Base-by-base conservation (phyloP, 2,888 invertebrate species). In the Dryadula phaetusa region DNA sequence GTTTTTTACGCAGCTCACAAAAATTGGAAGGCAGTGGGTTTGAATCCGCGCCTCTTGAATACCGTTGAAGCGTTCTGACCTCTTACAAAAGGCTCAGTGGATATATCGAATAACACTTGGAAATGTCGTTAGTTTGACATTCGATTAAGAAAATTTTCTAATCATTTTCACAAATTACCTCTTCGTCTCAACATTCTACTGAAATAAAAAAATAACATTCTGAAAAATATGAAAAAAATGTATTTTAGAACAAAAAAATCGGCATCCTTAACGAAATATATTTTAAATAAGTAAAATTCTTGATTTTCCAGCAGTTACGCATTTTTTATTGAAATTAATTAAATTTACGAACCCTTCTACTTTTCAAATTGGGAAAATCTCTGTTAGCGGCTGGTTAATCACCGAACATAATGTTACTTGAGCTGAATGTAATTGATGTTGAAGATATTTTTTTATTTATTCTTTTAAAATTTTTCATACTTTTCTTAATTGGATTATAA, bases 271-370 rank as follows among this genome's bases (percentile, higher is more conserved):
- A 18, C 12, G 1, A 20, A 20, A 34, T 14, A 18, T 20, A 32
- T 20, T 54, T 34, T 34, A 14, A 14, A 14, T 14, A 37, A 6
- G 18, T 12, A 20, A 37, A 37, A 14, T 14, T 1, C 16, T 8
- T 54, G 7, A 37, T 20, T 22, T 37, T 54, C 14, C 37, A 4
- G 14, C 54, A 1, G 28, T 52, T 32, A 28, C 52, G 8, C 2
- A 56, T 14, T 53, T 53, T 54, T 54, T 14, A 37, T 37, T 54
- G 14, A 37, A 37, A 22, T 28, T 37, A 54, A 54, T 54, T 22
- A 37, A 53, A 54, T 34, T 54, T 22, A 8, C 20, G 18, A 54
- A 20, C 54, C 54, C 53, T 53, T 34, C 54, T 20, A 34, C 20
- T 37, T 54, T 54, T 14, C 34, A 12, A 20, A 37, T 54, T 54